phyloP scores from a whole-genome alignment of 1,140 invertebrate species.

The Papilio helenus region DNA sequence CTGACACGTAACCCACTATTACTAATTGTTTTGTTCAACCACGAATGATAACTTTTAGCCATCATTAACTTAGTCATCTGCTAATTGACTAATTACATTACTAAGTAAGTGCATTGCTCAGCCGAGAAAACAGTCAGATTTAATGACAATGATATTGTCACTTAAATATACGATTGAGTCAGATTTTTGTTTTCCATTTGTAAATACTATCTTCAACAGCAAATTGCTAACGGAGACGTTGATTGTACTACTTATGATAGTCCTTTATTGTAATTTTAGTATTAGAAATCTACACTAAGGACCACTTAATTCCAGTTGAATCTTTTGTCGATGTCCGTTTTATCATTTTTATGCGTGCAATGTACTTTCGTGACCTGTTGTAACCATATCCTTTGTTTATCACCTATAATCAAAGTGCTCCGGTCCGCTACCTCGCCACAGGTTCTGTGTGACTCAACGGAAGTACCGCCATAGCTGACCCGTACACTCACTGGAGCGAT shows the following conservation, averaged over 20 bases:
- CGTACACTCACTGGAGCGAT: constrained; percentile 28
- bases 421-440: constrained; percentile 29
- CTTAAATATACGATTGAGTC: neutral
- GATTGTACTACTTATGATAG: neutral
- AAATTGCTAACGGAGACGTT: too few species aligned
- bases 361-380: neutral
- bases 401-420: constrained; percentile 31
- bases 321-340: neutral
- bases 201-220: neutral
- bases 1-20: constrained; percentile 1
- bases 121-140: neutral
- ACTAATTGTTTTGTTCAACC: neutral
- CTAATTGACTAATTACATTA: constrained; percentile 1
- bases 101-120: neutral
- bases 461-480: constrained; percentile 25
- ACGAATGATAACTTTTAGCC: neutral
- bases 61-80: constrained; percentile 1
- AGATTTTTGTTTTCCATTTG: neutral
- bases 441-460: constrained; percentile 29
- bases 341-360: neutral
- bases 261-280: neutral
- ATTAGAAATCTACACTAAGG: neutral
- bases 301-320: neutral
- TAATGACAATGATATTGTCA: neutral
- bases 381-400: constrained; percentile 9